Conservation (phyloP, 1,140 invertebrate species). For the Zaprionus nigranus region DNA sequence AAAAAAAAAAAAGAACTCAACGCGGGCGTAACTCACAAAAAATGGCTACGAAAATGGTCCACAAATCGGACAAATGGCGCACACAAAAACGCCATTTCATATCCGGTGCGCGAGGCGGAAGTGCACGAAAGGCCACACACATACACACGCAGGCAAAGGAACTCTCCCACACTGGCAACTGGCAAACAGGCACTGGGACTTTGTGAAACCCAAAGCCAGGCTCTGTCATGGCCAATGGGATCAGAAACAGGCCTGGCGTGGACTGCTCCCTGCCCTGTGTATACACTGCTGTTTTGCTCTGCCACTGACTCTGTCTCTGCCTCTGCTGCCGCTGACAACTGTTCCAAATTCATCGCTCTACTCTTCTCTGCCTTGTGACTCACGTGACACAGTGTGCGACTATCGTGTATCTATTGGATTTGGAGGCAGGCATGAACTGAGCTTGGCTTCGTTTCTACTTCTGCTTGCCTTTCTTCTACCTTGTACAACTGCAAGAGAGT, state of each 20-base stretch:
- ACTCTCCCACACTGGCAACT: background rate
- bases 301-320: too few species aligned
- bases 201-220: conserved; percentile 60
- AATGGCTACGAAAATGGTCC: conserved; percentile 69
- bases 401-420: too few species aligned
- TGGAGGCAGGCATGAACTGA: too few species aligned
- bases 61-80: conserved; percentile 77
- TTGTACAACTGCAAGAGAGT: too few species aligned
- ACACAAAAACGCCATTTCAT: conserved; percentile 68
- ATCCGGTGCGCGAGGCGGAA: conserved; percentile 71
- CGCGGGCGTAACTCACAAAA: conserved; percentile 1
- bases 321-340: too few species aligned
- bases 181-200: conserved; percentile 33
- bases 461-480: too few species aligned
- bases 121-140: conserved; percentile 37
- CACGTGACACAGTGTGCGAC: too few species aligned
- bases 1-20: background rate
- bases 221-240: conserved; percentile 47
- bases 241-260: conserved; percentile 26
- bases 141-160: background rate
- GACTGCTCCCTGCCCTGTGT: background rate
- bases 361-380: too few species aligned
- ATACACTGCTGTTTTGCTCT: background rate
- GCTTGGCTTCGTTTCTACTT: too few species aligned
- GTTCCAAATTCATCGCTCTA: too few species aligned